Base-by-base conservation (phyloP, 2,113 vertebrate species). In the Microtus montanus region DNA sequence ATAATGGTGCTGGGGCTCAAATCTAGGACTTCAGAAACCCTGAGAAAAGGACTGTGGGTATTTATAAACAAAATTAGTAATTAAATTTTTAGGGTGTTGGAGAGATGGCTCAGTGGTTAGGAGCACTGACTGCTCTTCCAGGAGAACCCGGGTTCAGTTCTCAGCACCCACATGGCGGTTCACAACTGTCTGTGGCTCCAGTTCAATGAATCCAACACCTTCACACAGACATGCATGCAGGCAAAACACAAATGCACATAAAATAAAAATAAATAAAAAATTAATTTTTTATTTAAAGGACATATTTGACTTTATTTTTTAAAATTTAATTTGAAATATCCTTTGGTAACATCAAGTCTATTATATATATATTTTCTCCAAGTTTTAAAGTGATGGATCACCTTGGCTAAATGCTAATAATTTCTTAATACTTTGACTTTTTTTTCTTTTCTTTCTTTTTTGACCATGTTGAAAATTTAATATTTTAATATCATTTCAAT, bases 281-380 rank as follows among this genome's bases (percentile, higher is more conserved):
- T 44, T 49, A 80, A 87, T 70, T 38, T 19, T 52, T 30, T 15
- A 47, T 44, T 84, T 52, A 77, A 87, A 75, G 20, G 15, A 24
- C 28, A 80, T 91, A 12, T 87, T 92, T 38, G 92, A 87, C 61
- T 93, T 47, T 63, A 86, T 26, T 77, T 66, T 63, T 47, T 92
- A 52, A 77, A 47, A 73, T 95, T 89, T 94, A 71, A 49, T 77
- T 54, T 90, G 78, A 93, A 95, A 71, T 95, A 74, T 86, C 68
- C 78, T 77, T 7, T 91, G 85, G 28, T 74, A 92, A 95, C 24
- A 64, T 82, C 82, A 89, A 89, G 26, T 20, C 9, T 66, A n/a
- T 71, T 75, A 66, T 79, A 35, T n/a, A 24, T 49, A 82, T 5
- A 24, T 73, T 87, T 85, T 84, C 71, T 24, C 3, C 49, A 9